Evolutionary conservation across 2,888 invertebrate species (phyloP).

Genomic region (Andrena praecox): DNA sequence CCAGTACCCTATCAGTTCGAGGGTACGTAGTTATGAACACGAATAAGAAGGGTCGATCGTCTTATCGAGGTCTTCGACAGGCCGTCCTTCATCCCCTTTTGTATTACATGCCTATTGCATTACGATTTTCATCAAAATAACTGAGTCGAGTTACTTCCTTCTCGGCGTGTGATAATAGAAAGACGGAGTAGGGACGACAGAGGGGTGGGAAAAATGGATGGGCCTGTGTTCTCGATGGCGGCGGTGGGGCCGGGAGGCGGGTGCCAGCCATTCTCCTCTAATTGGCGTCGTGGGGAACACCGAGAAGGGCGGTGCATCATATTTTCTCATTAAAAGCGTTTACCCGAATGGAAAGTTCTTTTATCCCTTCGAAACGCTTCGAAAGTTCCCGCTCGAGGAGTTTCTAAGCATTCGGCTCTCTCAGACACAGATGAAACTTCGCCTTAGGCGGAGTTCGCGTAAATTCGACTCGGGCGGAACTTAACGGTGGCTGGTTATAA

Average conservation of each 20-base stretch:
- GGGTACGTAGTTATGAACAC: slow-evolving; percentile 71
- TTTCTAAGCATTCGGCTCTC: slow-evolving; percentile 66
- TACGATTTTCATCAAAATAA: slow-evolving; percentile 82
- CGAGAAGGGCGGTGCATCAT: slow-evolving; percentile 74
- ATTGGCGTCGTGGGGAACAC: slow-evolving; percentile 77
- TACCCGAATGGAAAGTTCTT: slow-evolving; percentile 75
- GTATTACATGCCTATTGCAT: slow-evolving; percentile 83
- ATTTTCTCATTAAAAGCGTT: slow-evolving; percentile 79
- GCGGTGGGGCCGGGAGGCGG: slow-evolving; percentile 10
- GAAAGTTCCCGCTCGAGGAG: slow-evolving; percentile 66
- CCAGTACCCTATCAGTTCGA: slow-evolving; percentile 63
- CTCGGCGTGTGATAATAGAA: slow-evolving; percentile 70
- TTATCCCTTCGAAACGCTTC: slow-evolving; percentile 71
- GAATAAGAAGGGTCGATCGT: slow-evolving; percentile 75
- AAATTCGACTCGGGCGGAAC: slow-evolving; percentile 59
- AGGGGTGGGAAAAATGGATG: slow-evolving; percentile 20
- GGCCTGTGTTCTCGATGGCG: slow-evolving; percentile 12
- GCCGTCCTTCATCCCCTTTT: slow-evolving; percentile 68
- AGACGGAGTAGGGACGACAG: slow-evolving; percentile 29
- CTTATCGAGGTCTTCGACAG: slow-evolving; percentile 67
- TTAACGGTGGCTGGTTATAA: slow-evolving; percentile 69
- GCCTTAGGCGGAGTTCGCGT: slow-evolving; percentile 55
- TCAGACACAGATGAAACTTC: slow-evolving; percentile 61
- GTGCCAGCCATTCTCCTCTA: slow-evolving; percentile 75
- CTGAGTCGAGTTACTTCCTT: slow-evolving; percentile 60